Evolutionary conservation across 2,888 invertebrate genomes (phyloP), one percentile per base, ranked within the genome.

Genomic region (Drosophila meridionalis): DNA sequence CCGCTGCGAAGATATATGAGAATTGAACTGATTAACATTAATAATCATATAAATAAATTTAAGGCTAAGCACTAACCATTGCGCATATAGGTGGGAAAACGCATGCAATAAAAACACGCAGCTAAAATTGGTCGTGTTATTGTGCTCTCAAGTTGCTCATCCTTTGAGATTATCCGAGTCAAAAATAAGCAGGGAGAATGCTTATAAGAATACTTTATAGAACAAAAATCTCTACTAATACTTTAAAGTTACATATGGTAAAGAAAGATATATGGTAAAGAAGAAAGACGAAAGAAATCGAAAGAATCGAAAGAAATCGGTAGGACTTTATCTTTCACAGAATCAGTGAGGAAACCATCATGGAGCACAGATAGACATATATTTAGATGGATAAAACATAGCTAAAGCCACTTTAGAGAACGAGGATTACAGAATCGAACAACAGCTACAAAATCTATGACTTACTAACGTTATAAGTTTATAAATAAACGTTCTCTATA

Each of bases 61-160:
- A 7, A 32, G 5, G 4, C 50, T 20, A 52, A 34, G 6, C 52
- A 52, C 52, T 52, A 52, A 52, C 52, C 52, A 52, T n/a, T 1
- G 34, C 34, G 12, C 34, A 34, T 20, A 34, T 20, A 34, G 52
- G 52, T 52, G 52, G 52, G 34, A 52, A 52, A 52, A 20, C 20
- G 11, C 52, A 52, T 52, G 34, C 34, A 52, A 52, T 34, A 52
- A 20, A 50, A 34, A 52, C 52, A 52, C 52, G 52, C 34, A 52
- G 50, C 5, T 50, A 50, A 50, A 32, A 9, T 7, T n/a, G n/a
- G 2, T 9, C n/a, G n/a, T 4, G n/a, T n/a, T 32, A 5, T 32
- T 50, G 32, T 9, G 32, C 32, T 50, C 50, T 50, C 50, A 50
- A 50, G 50, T 50, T 34, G 50, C 11, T 50, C 50, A 20, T 32